These are phyloP conservation scores for Enteromius thamalakanensis DNA, from an alignment of 2,797 vertebrate genomes.

Conservation along the genomic window DNA sequence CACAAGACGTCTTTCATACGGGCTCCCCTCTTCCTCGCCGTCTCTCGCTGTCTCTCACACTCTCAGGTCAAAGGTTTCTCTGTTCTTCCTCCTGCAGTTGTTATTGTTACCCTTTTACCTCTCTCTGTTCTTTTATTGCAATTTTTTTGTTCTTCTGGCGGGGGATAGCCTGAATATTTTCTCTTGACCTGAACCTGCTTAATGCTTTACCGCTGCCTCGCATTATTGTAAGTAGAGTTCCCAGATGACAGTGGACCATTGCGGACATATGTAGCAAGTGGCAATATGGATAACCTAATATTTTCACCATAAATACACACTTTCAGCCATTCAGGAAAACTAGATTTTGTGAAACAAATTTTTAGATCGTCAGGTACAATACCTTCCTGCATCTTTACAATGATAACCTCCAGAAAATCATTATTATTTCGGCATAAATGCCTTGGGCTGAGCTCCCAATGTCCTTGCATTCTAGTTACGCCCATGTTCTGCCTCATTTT, in stretches of 20 bases:
- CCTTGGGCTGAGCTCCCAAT: neutral
- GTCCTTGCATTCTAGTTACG: neutral
- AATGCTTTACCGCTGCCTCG: neutral
- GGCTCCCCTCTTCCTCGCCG: slow-evolving; percentile 23
- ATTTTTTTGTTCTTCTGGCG: neutral
- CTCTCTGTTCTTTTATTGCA: slow-evolving; percentile 9
- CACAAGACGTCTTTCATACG: slow-evolving; percentile 37
- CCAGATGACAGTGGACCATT: neutral
- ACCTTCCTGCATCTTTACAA: neutral
- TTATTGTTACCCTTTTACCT: slow-evolving; percentile 41
- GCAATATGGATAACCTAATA: neutral
- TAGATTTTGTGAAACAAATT: no score
- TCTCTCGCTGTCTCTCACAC: slow-evolving; percentile 41
- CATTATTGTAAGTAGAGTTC: neutral
- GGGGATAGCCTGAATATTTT: neutral
- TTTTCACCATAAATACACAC: neutral
- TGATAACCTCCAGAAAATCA: neutral
- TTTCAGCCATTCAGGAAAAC: neutral
- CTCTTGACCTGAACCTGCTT: neutral
- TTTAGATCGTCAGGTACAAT: neutral
- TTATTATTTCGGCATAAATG: neutral
- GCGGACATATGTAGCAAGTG: neutral
- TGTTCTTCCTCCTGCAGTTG: slow-evolving; percentile 48
- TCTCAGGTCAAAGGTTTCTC: slow-evolving; percentile 57
- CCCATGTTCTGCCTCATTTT: slow-evolving; percentile 35